Percentiles rank a stretch among this genome's conserved stretches.
These are phyloP conservation scores for Clusia tigrina DNA, from an alignment of 2,888 invertebrate species.

Conservation along the genomic window DNA sequence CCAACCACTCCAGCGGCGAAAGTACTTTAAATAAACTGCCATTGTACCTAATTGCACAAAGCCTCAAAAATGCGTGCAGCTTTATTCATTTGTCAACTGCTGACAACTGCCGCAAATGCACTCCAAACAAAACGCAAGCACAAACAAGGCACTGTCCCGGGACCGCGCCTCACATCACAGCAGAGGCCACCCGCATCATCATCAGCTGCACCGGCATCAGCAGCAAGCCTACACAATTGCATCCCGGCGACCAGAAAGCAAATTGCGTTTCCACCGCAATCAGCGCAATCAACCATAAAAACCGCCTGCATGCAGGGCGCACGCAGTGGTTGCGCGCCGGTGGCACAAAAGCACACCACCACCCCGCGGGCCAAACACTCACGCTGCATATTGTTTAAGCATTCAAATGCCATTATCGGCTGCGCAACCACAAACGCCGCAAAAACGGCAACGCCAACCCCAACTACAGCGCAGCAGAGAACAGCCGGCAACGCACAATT, in stretches of 20 bases:
- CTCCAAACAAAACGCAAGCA: neutral
- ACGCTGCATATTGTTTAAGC: constrained; percentile 22
- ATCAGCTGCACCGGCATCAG: neutral
- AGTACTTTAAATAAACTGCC: too few relatives aligned
- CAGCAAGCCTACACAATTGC: too few relatives aligned
- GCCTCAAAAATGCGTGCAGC: neutral
- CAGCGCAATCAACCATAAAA: constrained; percentile 43
- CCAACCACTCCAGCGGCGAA: too few relatives aligned
- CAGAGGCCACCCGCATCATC: neutral
- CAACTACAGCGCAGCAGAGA: constrained; percentile 23
- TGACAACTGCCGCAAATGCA: neutral
- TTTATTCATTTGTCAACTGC: neutral
- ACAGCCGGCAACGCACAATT: constrained; percentile 17
- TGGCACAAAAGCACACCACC: neutral
- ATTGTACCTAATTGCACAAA: too few relatives aligned
- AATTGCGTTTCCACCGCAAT: constrained; percentile 41
- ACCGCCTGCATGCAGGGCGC: constrained; percentile 36
- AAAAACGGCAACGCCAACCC: neutral
- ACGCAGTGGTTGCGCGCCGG: neutral
- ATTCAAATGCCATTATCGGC: constrained; percentile 37
- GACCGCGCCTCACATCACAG: neutral
- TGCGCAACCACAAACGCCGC: too few relatives aligned
- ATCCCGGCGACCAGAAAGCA: constrained; percentile 26
- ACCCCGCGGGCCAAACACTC: neutral
- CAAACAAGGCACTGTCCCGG: neutral